Evolutionary conservation across 1,140 invertebrate species (phyloP).

Genomic region (Plectrocnemia conspersa): DNA sequence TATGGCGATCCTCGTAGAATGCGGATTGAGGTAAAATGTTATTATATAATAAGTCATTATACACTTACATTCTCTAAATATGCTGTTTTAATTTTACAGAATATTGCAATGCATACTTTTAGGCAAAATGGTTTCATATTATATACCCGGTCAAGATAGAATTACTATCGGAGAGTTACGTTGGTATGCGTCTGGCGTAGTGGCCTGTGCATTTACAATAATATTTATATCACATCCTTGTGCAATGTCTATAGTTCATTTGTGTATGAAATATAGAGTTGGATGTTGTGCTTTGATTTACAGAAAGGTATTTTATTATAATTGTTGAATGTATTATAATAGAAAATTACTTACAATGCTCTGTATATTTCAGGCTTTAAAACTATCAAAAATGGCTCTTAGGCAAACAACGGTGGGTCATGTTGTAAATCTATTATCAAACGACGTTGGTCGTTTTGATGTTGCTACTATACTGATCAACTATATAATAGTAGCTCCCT

Average conservation of each 20-base stretch:
- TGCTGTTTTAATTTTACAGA: conserved; percentile 18
- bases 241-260: conserved; percentile 53
- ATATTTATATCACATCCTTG: conserved; percentile 54
- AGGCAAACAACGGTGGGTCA: conserved; percentile 62
- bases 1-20: conserved; percentile 23
- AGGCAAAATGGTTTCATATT: conserved; percentile 25
- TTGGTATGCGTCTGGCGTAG: conserved; percentile 17
- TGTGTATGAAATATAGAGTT: conserved; percentile 45
- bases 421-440: conserved; percentile 67
- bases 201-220: conserved; percentile 41
- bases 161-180: conserved; percentile 15
- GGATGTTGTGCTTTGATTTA: conserved; percentile 42
- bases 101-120: conserved; percentile 26
- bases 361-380: conserved; percentile 43
- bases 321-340: background rate
- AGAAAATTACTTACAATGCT: background rate
- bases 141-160: background rate
- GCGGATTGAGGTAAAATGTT: conserved; percentile 11
- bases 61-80: background rate
- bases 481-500: conserved; percentile 54
- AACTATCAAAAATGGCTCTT: conserved; percentile 52
- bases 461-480: conserved; percentile 45
- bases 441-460: conserved; percentile 56
- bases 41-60: conserved; percentile 6
- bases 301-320: conserved; percentile 36